Conservation (phyloP, 2,888 invertebrate genomes). For the Oscheius onirici region DNA sequence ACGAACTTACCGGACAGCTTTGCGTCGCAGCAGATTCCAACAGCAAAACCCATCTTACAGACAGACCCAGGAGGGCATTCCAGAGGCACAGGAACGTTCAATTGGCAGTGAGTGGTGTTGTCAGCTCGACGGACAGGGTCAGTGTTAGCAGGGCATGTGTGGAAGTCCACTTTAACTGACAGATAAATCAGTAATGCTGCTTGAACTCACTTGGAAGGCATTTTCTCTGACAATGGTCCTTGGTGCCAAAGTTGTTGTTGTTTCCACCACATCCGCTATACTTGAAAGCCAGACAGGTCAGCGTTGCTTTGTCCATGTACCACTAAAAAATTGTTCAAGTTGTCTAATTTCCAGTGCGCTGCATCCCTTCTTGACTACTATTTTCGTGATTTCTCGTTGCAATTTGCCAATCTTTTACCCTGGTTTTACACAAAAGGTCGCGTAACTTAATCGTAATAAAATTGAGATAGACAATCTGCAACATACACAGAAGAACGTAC, state of each 20-base stretch:
- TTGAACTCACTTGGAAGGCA: conserved; percentile 39
- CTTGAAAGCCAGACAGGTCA: conserved; percentile 47
- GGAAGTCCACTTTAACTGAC: conserved; percentile 36
- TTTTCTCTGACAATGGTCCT: conserved; percentile 37
- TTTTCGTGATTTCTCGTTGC: background rate
- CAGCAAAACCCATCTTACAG: conserved; percentile 32
- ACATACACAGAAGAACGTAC: too few relatives aligned
- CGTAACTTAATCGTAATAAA: too few relatives aligned
- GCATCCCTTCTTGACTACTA: background rate
- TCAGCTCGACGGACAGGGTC: conserved; percentile 2
- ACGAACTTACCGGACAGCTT: conserved; percentile 12
- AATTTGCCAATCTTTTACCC: too few relatives aligned
- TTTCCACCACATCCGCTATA: conserved; percentile 46
- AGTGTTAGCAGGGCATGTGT: conserved; percentile 35
- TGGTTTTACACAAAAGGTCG: too few relatives aligned
- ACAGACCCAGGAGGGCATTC: conserved; percentile 34
- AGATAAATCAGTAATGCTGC: background rate
- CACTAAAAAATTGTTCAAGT: conserved; percentile 37
- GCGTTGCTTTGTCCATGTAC: conserved; percentile 43
- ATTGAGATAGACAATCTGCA: too few relatives aligned
- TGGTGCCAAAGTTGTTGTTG: conserved; percentile 37
- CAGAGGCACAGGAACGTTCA: background rate
- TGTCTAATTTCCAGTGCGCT: background rate
- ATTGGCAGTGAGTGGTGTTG: conserved; percentile 3
- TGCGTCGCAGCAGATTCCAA: conserved; percentile 29